phyloP scores from a whole-genome alignment of 1,140 invertebrate species.

The Propsilocerus akamusi region DNA sequence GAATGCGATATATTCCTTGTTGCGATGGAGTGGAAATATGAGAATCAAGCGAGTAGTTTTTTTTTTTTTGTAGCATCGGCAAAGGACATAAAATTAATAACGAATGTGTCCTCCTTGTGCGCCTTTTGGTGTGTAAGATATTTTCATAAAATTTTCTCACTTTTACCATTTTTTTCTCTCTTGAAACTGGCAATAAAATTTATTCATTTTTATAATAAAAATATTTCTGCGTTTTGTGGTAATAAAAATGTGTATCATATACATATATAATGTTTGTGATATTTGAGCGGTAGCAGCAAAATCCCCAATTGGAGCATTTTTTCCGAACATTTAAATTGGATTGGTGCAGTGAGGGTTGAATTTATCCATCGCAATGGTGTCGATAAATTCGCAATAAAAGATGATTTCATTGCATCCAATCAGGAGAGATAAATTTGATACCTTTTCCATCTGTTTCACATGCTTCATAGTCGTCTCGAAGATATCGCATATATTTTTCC shows the following conservation, averaged over 20 bases:
- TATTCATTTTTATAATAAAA: constrained; percentile 2
- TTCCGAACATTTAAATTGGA: constrained; percentile 3
- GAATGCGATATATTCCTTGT: background rate
- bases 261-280: no score
- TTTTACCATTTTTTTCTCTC: background rate
- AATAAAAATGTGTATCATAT: constrained; percentile 3
- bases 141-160: constrained; percentile 1
- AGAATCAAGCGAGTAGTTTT: no score
- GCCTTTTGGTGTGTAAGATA: background rate
- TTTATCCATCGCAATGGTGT: no score
- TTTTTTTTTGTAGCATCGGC: no score
- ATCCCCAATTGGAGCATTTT: background rate
- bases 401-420: constrained; percentile 2
- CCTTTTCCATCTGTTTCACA: background rate
- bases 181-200: background rate
- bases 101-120: background rate
- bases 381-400: constrained; percentile 3
- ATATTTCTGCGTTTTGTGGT: background rate
- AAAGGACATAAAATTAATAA: no score
- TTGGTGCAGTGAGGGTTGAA: no score
- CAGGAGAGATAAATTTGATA: constrained; percentile 1
- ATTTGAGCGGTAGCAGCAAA: background rate
- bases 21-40: background rate
- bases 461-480: background rate
- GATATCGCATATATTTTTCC: background rate